Base-by-base conservation (phyloP, 1,140 invertebrate species). In the Ceratina japonica region DNA sequence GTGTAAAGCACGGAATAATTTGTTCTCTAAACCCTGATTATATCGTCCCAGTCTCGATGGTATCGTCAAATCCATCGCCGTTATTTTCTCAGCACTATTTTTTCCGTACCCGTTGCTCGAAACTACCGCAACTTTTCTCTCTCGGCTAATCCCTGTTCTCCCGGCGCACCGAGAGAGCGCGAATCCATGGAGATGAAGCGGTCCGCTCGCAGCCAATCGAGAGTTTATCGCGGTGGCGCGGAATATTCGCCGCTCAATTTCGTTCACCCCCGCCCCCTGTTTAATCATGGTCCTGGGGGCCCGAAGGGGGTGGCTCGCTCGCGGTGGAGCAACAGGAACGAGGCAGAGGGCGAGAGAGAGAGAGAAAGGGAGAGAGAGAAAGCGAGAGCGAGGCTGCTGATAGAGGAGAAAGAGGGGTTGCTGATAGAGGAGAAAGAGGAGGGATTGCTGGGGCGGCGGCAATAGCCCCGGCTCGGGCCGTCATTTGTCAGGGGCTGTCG, bases 401-500 rank as follows among this genome's bases (percentile, higher is more conserved):
- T 44, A 22, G 31, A 0, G 20, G 22, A 0, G 2, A 4, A 15
- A 76, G 72, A 80, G 73, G 75, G 79, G 61, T 69, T 70, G 61
- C 10, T 54, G 70, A 72, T 61, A 61, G 85, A 27, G 49, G 82
- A 82, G 77, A 75, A 82, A 81, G 82, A 82, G 77, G 78, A 82
- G 83, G 75, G 79, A 78, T 77, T 79, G 86, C 71, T 80, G 80
- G 86, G 82, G 84, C 84, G 85, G 86, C 76, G 82, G 87, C 81
- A 84, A 86, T 84, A 80, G 84, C 81, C 83, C 83, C 87, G 37
- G 90, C 88, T 90, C 90, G 88, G 91, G 89, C 88, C 91, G 90
- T 92, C 92, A 92, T 92, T 92, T 92, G 91, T 92, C 91, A 92
- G 91, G 89, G 89, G 90, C 91, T 92, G 91, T 92, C 92, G 91